A percentile compares a stretch with the other conserved stretches of the same genome.
These are phyloP conservation scores for Macropus fuliginosus DNA, from an alignment of 2,797 vertebrate species.

Conservation along the genomic window DNA sequence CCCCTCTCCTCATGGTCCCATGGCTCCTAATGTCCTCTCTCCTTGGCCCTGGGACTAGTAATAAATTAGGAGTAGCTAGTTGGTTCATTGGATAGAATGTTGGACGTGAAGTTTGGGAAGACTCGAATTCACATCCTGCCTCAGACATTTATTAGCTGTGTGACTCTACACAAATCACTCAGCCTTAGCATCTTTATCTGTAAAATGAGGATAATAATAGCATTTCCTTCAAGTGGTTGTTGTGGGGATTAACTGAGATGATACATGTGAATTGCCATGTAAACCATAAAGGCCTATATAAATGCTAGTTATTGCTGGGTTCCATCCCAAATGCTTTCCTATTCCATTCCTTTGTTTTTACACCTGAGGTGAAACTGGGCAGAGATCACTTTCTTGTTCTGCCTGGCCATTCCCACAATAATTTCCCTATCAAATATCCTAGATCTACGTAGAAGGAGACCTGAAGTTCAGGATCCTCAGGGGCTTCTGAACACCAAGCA, in stretches of 20 bases:
- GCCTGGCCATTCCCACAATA: not conserved
- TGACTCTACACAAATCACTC: not conserved
- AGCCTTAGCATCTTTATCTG: not conserved
- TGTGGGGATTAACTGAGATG: not conserved
- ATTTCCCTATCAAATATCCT: conserved; percentile 7
- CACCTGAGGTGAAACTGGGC: not conserved
- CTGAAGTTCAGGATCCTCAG: not conserved
- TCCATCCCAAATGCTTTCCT: conserved; percentile 26
- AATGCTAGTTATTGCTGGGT: not conserved
- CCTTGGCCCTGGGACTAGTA: not conserved
- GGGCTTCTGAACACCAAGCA: not conserved
- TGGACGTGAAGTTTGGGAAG: not conserved
- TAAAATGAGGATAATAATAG: not conserved
- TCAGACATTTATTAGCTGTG: not conserved
- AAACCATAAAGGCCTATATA: not conserved
- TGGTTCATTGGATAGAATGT: not conserved
- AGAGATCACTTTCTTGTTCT: conserved; percentile 21
- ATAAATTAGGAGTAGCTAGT: not conserved
- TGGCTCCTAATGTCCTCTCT: not conserved
- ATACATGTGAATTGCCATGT: not conserved
- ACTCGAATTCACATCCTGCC: not conserved
- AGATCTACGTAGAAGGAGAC: not conserved
- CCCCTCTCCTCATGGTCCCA: conserved; percentile 1
- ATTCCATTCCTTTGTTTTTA: not conserved
- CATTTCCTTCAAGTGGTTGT: not conserved